Conservation (phyloP, 2,113 vertebrate species). For the Catagonus wagneri region DNA sequence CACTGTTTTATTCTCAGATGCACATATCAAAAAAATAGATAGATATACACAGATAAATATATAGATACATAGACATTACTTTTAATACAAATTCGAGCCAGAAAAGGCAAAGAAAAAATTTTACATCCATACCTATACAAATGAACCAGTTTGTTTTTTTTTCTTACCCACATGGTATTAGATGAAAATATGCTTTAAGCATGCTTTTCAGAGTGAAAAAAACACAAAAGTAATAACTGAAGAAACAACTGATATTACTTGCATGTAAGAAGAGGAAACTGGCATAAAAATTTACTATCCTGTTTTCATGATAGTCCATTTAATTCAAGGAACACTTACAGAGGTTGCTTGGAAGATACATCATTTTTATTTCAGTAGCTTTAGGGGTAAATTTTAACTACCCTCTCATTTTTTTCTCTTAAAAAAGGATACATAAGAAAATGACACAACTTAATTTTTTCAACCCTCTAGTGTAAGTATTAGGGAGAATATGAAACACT, state of each 20-base stretch:
- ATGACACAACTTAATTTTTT: constrained; percentile 51
- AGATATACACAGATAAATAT: not conserved
- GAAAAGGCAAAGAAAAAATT: not conserved
- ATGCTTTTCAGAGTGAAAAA: constrained; percentile 61
- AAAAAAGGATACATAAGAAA: constrained; percentile 58
- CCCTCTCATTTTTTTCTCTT: constrained; percentile 65
- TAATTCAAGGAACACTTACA: constrained; percentile 61
- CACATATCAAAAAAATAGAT: not conserved
- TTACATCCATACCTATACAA: not conserved
- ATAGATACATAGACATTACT: not conserved
- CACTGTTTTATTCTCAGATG: constrained; percentile 1
- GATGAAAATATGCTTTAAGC: constrained; percentile 20
- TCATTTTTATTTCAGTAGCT: constrained; percentile 70
- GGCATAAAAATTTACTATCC: constrained; percentile 65
- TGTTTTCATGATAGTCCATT: constrained; percentile 53
- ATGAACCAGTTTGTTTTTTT: constrained; percentile 48
- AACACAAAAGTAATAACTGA: constrained; percentile 51
- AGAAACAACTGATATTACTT: not conserved
- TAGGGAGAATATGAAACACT: constrained; percentile 46
- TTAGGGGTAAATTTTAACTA: constrained; percentile 74
- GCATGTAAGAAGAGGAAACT: constrained; percentile 3
- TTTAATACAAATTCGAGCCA: constrained; percentile 6
- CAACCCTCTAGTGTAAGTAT: constrained; percentile 53
- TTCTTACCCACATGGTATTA: not conserved
- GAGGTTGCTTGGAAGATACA: constrained; percentile 45